Conservation (phyloP, 1,140 invertebrate species). For the Adelges cooleyi region DNA sequence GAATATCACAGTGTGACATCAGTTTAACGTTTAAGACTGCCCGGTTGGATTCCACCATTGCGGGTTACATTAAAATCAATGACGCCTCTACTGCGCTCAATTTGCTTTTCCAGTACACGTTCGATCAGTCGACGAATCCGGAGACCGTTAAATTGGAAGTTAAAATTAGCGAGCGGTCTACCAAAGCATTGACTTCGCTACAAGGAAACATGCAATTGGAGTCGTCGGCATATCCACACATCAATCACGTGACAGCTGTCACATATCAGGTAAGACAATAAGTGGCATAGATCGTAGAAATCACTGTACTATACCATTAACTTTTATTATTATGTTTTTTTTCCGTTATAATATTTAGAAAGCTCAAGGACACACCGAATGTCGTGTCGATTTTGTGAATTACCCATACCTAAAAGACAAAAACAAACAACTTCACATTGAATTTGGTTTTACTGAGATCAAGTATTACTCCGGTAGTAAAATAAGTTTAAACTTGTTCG, state of each 20-base stretch:
- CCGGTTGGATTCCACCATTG: conserved; percentile 48
- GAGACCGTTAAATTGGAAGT: conserved; percentile 56
- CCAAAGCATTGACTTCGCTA: conserved; percentile 46
- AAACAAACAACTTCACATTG: conserved; percentile 43
- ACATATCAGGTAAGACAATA: conserved; percentile 45
- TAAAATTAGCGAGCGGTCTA: conserved; percentile 50
- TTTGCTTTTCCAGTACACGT: conserved; percentile 53
- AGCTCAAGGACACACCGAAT: conserved; percentile 44
- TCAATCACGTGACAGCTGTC: conserved; percentile 56
- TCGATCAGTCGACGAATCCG: conserved; percentile 47
- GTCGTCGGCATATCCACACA: conserved; percentile 60
- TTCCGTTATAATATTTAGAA: too few species aligned
- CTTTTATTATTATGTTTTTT: too few species aligned
- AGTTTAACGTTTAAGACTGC: conserved; percentile 56
- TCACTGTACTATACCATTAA: too few species aligned
- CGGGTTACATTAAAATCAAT: conserved; percentile 52
- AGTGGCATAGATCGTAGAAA: too few species aligned
- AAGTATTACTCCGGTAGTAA: conserved; percentile 41
- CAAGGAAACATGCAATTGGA: conserved; percentile 51
- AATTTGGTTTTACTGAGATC: conserved; percentile 45
- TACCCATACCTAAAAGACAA: conserved; percentile 41
- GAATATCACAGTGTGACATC: conserved; percentile 56
- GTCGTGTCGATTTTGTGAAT: conserved; percentile 42
- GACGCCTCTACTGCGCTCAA: conserved; percentile 45
- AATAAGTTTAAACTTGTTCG: conserved; percentile 38